phyloP scores from a whole-genome alignment of 64 coral and sea anemone species.

The Platygyra sinensis region DNA sequence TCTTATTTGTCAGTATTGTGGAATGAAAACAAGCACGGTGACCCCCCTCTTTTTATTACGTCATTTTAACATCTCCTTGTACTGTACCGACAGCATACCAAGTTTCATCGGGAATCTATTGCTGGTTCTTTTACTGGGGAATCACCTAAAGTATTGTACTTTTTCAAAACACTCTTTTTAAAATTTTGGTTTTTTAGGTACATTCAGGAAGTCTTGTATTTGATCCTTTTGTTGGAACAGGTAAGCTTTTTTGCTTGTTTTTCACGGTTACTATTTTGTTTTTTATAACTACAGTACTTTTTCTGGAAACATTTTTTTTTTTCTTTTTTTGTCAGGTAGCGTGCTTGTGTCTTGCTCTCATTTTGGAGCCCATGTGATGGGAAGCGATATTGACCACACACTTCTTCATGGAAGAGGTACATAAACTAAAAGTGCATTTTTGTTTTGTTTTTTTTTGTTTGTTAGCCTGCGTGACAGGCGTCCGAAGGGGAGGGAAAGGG shows the following conservation, averaged over 20 bases:
- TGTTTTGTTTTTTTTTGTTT: too few relatives aligned
- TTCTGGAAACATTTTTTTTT: too few relatives aligned
- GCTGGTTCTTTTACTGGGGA: too few relatives aligned
- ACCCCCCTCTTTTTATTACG: too few relatives aligned
- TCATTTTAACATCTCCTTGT: too few relatives aligned
- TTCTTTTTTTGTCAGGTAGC: conserved; percentile 51
- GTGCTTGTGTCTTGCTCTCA: conserved; percentile 85
- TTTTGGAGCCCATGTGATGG: conserved; percentile 76
- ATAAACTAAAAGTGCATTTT: neutral
- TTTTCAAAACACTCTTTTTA: neutral
- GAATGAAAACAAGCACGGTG: too few relatives aligned
- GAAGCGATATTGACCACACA: conserved; percentile 97
- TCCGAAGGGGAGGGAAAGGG: too few relatives aligned
- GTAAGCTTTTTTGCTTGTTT: neutral
- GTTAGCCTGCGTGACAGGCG: too few relatives aligned
- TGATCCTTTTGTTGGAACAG: conserved; percentile 98
- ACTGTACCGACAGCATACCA: too few relatives aligned
- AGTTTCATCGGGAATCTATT: too few relatives aligned
- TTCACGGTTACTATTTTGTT: neutral
- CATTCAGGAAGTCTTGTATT: conserved; percentile 60
- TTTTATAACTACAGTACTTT: too few relatives aligned
- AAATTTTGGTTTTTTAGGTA: conserved; percentile 29
- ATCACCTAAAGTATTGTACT: neutral
- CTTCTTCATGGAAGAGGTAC: conserved; percentile 92
- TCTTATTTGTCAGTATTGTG: too few relatives aligned